Evolutionary conservation across 2,888 invertebrate species (phyloP).

Genomic region (Lomographa bimaculata): DNA sequence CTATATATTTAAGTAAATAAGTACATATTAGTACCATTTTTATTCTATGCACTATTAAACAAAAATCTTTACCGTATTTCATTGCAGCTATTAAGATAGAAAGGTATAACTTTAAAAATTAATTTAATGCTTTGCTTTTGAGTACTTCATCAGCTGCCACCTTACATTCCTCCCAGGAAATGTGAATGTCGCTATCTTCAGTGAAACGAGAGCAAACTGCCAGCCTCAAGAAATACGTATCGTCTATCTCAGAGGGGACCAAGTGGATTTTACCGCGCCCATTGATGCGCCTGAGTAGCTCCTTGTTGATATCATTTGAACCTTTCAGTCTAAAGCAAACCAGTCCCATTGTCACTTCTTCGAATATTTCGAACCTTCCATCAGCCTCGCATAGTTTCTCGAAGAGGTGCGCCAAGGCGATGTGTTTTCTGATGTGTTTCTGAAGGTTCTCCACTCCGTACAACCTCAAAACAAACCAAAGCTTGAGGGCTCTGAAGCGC

Average conservation of each 20-base stretch:
- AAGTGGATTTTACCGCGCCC: conserved; percentile 95
- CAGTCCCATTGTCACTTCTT: conserved; percentile 96
- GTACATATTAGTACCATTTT: too few relatives aligned
- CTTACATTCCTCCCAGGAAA: conserved; percentile 94
- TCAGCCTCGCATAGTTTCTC: conserved; percentile 90
- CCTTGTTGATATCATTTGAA: conserved; percentile 92
- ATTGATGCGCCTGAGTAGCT: conserved; percentile 92
- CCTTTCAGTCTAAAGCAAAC: conserved; percentile 98
- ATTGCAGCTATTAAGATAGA: conserved; percentile 5
- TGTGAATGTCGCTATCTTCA: conserved; percentile 90
- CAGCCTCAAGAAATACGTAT: conserved; percentile 93
- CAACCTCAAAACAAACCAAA: conserved; percentile 97
- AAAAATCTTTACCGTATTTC: conserved; percentile 6
- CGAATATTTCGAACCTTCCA: conserved; percentile 93
- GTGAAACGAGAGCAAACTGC: conserved; percentile 95
- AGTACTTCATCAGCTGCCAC: conserved; percentile 88
- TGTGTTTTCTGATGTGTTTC: conserved; percentile 92
- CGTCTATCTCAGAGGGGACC: conserved; percentile 94
- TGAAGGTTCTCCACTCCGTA: conserved; percentile 96
- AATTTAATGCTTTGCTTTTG: conserved; percentile 32
- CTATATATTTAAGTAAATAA: background rate
- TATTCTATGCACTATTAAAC: conserved; percentile 8
- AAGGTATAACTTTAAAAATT: too few relatives aligned
- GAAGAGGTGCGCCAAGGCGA: conserved; percentile 94
- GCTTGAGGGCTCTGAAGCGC: conserved; percentile 94